Percentiles rank a stretch among this genome's conserved stretches.
phyloP scores from a whole-genome alignment of 2,888 invertebrate genomes.

The Eumacrocentrus americanus region DNA sequence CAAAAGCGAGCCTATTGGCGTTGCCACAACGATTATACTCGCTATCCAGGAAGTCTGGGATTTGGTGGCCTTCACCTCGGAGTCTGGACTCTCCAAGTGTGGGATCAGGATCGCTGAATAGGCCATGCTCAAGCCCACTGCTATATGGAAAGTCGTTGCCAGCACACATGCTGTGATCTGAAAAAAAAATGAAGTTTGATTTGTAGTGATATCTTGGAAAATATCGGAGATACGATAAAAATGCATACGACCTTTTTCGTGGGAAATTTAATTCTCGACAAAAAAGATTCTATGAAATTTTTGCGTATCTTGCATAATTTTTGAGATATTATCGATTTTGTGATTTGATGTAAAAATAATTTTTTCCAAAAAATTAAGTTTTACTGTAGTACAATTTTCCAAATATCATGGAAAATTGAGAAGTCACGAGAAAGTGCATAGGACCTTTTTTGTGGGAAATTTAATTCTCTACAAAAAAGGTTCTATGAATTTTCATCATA shows the following conservation, averaged over 20 bases:
- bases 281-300: neutral
- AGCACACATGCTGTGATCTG: conserved; percentile 65
- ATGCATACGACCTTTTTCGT: neutral
- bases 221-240: neutral
- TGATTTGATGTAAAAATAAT: too few relatives aligned
- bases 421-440: too few relatives aligned
- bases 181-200: conserved; percentile 24
- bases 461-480: too few relatives aligned
- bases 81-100: conserved; percentile 57
- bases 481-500: too few relatives aligned
- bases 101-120: conserved; percentile 67
- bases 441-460: too few relatives aligned
- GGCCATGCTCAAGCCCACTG: conserved; percentile 67
- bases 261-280: neutral
- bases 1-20: conserved; percentile 65
- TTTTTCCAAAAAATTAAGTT: too few relatives aligned
- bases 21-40: conserved; percentile 65
- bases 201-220: neutral
- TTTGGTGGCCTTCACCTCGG: conserved; percentile 51
- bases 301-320: neutral
- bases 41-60: conserved; percentile 66
- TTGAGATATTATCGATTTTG: neutral
- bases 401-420: too few relatives aligned
- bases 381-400: too few relatives aligned
- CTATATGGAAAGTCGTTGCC: conserved; percentile 66